phyloP scores from a whole-genome alignment of 1,140 invertebrate genomes.

The Nomia melanderi region DNA sequence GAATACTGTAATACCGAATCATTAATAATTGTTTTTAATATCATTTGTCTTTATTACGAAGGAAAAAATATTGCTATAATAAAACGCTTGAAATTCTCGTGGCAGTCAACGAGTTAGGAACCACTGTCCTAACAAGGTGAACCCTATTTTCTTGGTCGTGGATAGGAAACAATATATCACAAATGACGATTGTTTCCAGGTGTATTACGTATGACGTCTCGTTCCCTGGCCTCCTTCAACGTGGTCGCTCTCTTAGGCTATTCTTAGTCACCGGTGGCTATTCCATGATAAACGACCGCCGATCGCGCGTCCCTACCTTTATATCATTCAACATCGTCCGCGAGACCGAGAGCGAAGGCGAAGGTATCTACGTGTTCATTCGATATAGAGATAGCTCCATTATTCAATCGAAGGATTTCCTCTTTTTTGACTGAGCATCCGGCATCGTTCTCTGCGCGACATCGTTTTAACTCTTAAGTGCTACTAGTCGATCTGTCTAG shows the following conservation, averaged over 20 bases:
- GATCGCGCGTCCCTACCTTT: slow-evolving; percentile 3
- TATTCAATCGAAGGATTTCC: neutral
- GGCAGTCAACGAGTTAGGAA: too few species aligned
- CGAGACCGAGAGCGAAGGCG: neutral
- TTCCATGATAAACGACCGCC: slow-evolving; percentile 4
- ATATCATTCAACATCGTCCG: neutral
- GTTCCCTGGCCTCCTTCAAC: slow-evolving; percentile 10
- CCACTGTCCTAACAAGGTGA: slow-evolving; percentile 11
- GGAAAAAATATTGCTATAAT: too few species aligned
- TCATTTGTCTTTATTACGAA: too few species aligned
- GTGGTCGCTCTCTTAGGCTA: slow-evolving; percentile 9
- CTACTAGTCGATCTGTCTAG: too few species aligned
- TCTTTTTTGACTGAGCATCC: neutral
- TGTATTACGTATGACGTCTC: slow-evolving; percentile 58
- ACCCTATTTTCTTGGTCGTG: slow-evolving; percentile 30
- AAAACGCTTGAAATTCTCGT: too few species aligned
- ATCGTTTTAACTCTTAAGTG: too few species aligned
- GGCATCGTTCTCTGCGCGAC: neutral
- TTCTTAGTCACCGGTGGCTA: slow-evolving; percentile 10
- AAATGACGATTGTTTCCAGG: slow-evolving; percentile 47
- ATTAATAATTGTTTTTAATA: too few species aligned
- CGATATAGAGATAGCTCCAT: too few species aligned
- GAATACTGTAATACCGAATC: too few species aligned
- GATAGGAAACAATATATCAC: slow-evolving; percentile 52
- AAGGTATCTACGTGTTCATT: neutral